These are phyloP conservation scores for Trissolcus basalis DNA, from an alignment of 1,140 invertebrate genomes.

Conservation along the genomic window DNA sequence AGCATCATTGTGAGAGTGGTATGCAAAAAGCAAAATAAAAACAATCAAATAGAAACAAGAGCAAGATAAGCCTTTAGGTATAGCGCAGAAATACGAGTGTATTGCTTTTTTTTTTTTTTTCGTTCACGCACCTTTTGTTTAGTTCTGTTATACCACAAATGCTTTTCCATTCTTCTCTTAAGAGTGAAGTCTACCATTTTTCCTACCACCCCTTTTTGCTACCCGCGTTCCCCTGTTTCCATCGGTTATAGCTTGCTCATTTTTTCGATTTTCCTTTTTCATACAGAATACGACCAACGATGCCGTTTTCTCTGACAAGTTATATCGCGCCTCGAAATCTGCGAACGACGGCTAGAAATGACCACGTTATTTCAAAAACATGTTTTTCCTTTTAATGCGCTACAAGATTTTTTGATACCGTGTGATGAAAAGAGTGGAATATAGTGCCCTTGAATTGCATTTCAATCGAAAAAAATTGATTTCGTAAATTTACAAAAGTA, in stretches of 20 bases:
- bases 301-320: conserved; percentile 42
- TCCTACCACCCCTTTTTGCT: conserved; percentile 18
- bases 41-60: conserved; percentile 24
- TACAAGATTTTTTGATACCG: conserved; percentile 25
- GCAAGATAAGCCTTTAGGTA: conserved; percentile 28
- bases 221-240: not conserved
- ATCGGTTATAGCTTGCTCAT: conserved; percentile 31
- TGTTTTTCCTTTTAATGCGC: conserved; percentile 40
- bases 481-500: no score
- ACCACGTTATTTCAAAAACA: conserved; percentile 49
- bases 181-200: conserved; percentile 43
- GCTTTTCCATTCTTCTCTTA: conserved; percentile 45
- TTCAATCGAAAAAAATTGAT: no score
- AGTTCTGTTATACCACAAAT: conserved; percentile 41
- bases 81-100: conserved; percentile 26
- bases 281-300: conserved; percentile 28
- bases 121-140: conserved; percentile 39
- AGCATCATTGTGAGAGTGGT: conserved; percentile 36
- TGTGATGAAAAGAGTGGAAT: no score
- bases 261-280: conserved; percentile 47
- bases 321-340: conserved; percentile 49
- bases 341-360: conserved; percentile 48
- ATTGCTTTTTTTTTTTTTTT: conserved; percentile 41
- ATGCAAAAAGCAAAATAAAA: conserved; percentile 47
- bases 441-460: no score